Evolutionary conservation across 1,140 invertebrate genomes (phyloP).

Genomic region (Psix sp.): DNA sequence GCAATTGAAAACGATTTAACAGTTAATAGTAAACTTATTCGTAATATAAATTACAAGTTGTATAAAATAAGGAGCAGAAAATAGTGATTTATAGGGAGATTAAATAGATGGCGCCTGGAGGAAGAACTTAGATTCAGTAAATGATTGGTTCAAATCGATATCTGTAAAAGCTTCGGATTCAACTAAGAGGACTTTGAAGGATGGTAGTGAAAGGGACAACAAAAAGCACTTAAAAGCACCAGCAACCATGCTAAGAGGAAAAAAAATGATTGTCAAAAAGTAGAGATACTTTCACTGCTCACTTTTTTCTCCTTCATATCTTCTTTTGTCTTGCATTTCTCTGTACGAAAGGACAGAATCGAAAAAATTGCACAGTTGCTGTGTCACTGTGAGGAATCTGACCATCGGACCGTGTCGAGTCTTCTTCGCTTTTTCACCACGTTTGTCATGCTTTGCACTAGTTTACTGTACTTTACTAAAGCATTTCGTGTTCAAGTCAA

Average conservation of each 20-base stretch:
- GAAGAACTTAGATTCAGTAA: neutral
- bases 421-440: constrained; percentile 40
- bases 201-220: constrained; percentile 57
- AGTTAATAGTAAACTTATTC: too few species aligned
- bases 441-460: constrained; percentile 39
- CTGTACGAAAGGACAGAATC: neutral
- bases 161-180: constrained; percentile 4
- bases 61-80: too few species aligned
- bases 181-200: constrained; percentile 50
- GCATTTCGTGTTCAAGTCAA: constrained; percentile 36
- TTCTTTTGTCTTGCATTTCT: constrained; percentile 11
- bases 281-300: constrained; percentile 36
- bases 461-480: constrained; percentile 37
- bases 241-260: constrained; percentile 45
- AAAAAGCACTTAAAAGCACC: constrained; percentile 71
- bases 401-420: constrained; percentile 22
- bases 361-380: constrained; percentile 41
- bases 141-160: constrained; percentile 31
- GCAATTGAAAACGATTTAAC: too few species aligned
- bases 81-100: too few species aligned
- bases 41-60: too few species aligned
- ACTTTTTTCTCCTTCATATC: constrained; percentile 18
- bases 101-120: too few species aligned
- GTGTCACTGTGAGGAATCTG: constrained; percentile 46
- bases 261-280: constrained; percentile 32